Evolutionary conservation across 1,140 invertebrate genomes (phyloP), one percentile per base, ranked within the genome.

Genomic region (Drosophila micromelanica): DNA sequence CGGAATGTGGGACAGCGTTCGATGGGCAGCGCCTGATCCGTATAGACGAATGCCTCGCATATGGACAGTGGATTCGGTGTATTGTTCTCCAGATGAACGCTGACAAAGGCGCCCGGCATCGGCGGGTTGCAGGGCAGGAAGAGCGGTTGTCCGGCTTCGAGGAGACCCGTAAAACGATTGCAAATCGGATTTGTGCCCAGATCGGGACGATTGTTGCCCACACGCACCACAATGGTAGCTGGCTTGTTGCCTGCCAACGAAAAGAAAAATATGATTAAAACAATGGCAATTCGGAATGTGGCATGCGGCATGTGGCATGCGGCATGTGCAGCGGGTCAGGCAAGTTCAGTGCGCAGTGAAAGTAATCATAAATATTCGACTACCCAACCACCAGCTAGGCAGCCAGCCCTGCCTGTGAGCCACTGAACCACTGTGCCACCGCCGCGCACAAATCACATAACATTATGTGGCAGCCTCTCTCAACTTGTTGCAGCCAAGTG

Each of bases 21-120:
- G 65, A 98, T 98, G 0, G 97, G 97, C 65, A 98, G 90, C 1
- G 97, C 98, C 93, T 98, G 97, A 93, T 98, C 97, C 0, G 98
- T 98, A 89, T 98, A 98, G 11, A 98, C 97, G 87, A 98, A 98
- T 0, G 97, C 96, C 93, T 98, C 97, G 91, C 97, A 98, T n/a
- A 98, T 97, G 0, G 97, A 98, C 3, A 98, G 93, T 49, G 97
- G 96, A 43, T 93, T 93, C 0, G 94, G 94, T 5, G 94, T 93
- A 0, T 95, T 93, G 0, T 95, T 94, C 93, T 98, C 97, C 46
- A 98, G 91, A 90, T 98, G 97, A 0, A 98, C 97, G 60, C 96
- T 97, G 52, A 98, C 97, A 91, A 98, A 98, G 12, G 97, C 97
- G 3, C 97, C 97, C 0, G 97, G 97, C 97, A 98, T 98, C 0